phyloP scores from a whole-genome alignment of 2,113 vertebrate genomes.

The Alligator mississippiensis region DNA sequence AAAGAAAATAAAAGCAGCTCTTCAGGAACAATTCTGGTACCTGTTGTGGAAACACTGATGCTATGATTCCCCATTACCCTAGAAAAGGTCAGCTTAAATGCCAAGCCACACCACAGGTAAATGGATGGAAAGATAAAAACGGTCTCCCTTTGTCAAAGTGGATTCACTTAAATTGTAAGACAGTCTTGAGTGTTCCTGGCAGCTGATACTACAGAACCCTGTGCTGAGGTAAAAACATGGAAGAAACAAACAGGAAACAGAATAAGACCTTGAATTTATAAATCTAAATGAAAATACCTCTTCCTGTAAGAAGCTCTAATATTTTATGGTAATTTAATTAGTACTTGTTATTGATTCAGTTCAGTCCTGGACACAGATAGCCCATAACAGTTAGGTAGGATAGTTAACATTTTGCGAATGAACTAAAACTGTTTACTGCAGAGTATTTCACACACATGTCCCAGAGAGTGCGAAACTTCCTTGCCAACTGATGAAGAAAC shows the following conservation, averaged over 20 bases:
- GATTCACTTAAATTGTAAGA: background rate
- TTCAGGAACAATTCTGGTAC: background rate
- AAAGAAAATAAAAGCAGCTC: background rate
- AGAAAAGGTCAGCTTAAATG: background rate
- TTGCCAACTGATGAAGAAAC: constrained; percentile 26
- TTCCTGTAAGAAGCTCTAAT: background rate
- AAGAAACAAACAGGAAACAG: background rate
- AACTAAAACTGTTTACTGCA: background rate
- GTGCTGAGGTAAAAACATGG: background rate
- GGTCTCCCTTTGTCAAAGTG: background rate
- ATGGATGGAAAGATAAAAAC: background rate
- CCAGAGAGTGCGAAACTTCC: background rate
- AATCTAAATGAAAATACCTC: background rate
- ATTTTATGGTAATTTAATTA: background rate
- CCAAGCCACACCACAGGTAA: background rate
- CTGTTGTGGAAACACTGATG: background rate
- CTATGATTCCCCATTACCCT: background rate
- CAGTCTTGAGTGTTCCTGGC: background rate
- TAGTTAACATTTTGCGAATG: background rate
- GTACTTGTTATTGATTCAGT: background rate
- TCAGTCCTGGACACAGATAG: background rate
- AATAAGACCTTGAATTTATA: background rate
- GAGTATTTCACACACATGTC: background rate
- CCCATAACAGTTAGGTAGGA: background rate
- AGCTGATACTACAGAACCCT: background rate